These are phyloP conservation scores for Champsocephalus gunnari DNA, from an alignment of 2,797 vertebrate genomes.

Conservation along the genomic window DNA sequence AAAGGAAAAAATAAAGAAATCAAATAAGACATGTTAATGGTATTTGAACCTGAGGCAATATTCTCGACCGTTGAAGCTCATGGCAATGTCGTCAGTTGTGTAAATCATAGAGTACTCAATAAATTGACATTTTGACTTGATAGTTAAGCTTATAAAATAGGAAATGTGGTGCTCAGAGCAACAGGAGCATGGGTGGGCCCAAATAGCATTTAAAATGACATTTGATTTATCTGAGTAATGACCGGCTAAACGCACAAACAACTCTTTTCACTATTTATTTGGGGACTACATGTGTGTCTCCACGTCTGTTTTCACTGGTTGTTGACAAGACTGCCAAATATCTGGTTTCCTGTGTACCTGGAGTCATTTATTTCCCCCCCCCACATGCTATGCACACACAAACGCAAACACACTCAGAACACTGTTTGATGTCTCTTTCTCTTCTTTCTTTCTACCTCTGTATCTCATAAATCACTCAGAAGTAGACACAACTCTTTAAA, in stretches of 20 bases:
- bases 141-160: too few species aligned
- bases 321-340: background rate
- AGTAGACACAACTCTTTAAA: conserved; percentile 31
- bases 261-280: background rate
- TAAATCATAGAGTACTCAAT: too few species aligned
- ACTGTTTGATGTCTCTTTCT: conserved; percentile 15
- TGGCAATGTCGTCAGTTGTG: background rate
- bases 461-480: conserved; percentile 41
- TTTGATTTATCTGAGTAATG: too few species aligned
- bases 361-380: conserved; percentile 13
- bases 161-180: too few species aligned
- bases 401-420: conserved; percentile 20
- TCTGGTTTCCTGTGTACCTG: background rate
- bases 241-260: background rate
- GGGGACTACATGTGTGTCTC: background rate
- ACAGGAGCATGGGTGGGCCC: too few species aligned
- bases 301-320: background rate
- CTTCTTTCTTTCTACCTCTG: background rate
- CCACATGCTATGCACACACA: conserved; percentile 10
- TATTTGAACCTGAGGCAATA: background rate
- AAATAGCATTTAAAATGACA: too few species aligned
- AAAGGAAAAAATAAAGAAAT: too few species aligned
- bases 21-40: too few species aligned
- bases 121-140: too few species aligned
- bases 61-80: background rate